Evolutionary conservation across 2,888 invertebrate species (phyloP), one percentile per base, ranked within the genome.

Genomic region (Entomobrya multifasciata): DNA sequence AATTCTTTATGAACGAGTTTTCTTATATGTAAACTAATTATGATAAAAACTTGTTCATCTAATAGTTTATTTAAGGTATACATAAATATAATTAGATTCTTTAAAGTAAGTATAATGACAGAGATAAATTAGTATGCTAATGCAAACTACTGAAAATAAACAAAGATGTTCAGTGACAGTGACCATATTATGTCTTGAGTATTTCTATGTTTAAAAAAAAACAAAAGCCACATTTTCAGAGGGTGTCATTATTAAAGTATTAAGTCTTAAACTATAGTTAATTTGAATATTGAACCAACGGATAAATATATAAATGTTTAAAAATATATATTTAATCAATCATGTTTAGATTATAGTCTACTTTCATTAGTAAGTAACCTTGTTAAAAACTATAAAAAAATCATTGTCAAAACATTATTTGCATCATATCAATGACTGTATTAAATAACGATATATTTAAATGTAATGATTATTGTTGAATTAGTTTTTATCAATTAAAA

Each of bases 351-450:
- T 36, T 36, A 36, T 36, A 6, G 8, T 36, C 8, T 36, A 36
- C 36, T 36, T 36, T 36, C 36, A 36, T 36, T 10, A 10, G 13
- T 49, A n/a, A 5, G n/a, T 8, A 49, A n/a, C 36, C 30, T 36
- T 62, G 17, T 62, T 52, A 27, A 62, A 1, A n/a, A n/a, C 17
- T 27, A 27, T 27, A 10, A 27, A n/a, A n/a, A n/a, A n/a, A n/a
- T 25, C 2, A 15, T 60, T 60, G 13, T 60, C 6, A 52, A 15
- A 52, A 49, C 44, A 49, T 60, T 62, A 22, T 70, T 80, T 80
- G 70, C 67, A 80, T 80, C 67, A 67, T 80, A 80, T 80, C 67
- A 80, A 70, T 55, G 70, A 80, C 80, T 70, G 67, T 80, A 67
- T 67, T 10, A 67, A 67, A 0, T 67, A 17, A 4, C n/a, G n/a